Base-by-base conservation (phyloP, 2,888 invertebrate genomes). In the Tenthredo amoena region DNA sequence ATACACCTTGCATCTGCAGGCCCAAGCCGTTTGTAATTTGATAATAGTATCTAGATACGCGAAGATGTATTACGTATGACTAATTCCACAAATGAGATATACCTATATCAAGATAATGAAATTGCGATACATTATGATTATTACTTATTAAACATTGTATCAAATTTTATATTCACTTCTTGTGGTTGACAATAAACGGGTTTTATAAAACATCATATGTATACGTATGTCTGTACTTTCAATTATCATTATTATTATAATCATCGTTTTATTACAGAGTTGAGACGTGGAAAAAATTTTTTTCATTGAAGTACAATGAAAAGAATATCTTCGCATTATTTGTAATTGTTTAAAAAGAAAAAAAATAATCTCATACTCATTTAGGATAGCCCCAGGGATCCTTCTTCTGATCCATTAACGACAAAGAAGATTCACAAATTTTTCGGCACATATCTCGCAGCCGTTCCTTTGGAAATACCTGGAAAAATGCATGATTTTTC, bases 341-440 rank as follows among this genome's bases (percentile, higher is more conserved):
- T 18, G 62, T 4, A 15, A 26, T 50, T 50, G 31, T 55, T 43
- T 12, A 10, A 37, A 4, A 9, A 71, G 6, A 71, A 43, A 40
- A 7, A 7, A 40, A 43, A 34, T 40, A 47, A 84, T n/a, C 6
- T 71, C 3, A 40, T 76, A 2, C 58, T 91, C 87, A 93, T 88
- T 90, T 93, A 7, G 92, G 86, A 94, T 96, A 96, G 72, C 98
- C 98, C 95, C 98, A 97, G 82, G 98, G 97, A 95, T 98, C 98
- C 90, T 95, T 95, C 90, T 96, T 97, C 87, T 96, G 95, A 91
- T 98, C 96, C 89, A 98, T 94, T 86, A 98, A 93, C 12, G 95
- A 93, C 21, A 98, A 93, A 10, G 97, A 97, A 1, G 98, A 97
- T 91, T 98, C 97, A 77, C 96, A 96, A 62, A 98, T 95, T 92